Base-by-base conservation (phyloP, 1,140 invertebrate species). In the Lerema accius region DNA sequence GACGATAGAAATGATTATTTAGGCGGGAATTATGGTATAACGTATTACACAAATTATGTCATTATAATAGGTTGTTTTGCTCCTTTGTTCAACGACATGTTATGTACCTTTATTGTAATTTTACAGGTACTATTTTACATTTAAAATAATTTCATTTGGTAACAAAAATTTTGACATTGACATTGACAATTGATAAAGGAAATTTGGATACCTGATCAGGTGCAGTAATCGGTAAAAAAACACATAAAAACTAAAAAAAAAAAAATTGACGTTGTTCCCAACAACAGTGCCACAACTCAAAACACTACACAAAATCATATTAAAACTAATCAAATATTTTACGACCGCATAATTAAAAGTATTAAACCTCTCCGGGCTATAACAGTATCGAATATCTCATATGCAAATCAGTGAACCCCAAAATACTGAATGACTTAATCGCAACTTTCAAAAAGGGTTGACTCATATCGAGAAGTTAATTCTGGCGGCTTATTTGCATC, bases 391-490 rank as follows among this genome's bases (percentile, higher is more conserved):
- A 46, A 19, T 26, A 19, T 4, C 42, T 19, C 19, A 10, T 35
- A 58, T 58, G 42, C 53, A 46, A 58, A 56, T 32, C 15, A 3
- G 26, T 15, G 14, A 45, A 46, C 55, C 55, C 53, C 37, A 45
- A 58, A 58, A 58, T 43, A 45, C 53, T 13, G 53, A 35, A 58
- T 58, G 53, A 58, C 53, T 58, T 58, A 58, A 58, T 45, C 9
- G 26, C 40, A 7, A 45, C 40, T 42, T 13, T 16, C 42, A 13
- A 17, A 45, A 58, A 58, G 53, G 53, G 53, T 58, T 58, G 53
- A 58, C 40, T 58, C 26, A 35, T 58, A 58, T 58, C 53, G 53
- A 45, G 23, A 32, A 56, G 53, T 45, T 58, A 45, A 58, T 45
- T 58, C 53, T 9, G 42, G 53, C 46, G 51, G 26, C 40, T 19